Conservation (phyloP, 1,140 invertebrate species). For the Antheraea mylitta region DNA sequence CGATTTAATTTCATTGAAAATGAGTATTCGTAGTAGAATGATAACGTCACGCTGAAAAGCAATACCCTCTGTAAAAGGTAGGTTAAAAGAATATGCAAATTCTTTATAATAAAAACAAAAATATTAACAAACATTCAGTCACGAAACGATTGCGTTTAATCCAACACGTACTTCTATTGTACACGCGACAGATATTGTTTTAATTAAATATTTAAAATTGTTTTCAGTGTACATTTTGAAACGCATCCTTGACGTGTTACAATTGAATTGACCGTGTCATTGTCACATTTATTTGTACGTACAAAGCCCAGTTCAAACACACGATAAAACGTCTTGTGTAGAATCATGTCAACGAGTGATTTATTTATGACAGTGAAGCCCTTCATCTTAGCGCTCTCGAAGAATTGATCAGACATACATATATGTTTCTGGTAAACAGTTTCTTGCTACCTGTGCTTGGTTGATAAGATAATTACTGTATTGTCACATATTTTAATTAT, state of each 20-base stretch:
- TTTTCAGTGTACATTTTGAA: constrained; percentile 26
- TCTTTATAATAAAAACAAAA: too few relatives aligned
- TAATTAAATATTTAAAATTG: constrained; percentile 1
- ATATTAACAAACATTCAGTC: not conserved
- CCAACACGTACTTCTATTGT: not conserved
- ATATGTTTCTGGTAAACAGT: constrained; percentile 34
- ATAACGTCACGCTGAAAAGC: too few relatives aligned
- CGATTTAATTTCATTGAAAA: too few relatives aligned
- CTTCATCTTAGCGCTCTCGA: constrained; percentile 40
- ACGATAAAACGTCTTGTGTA: constrained; percentile 39
- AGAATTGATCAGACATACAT: constrained; percentile 55
- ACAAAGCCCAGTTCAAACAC: constrained; percentile 36
- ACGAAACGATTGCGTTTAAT: not conserved
- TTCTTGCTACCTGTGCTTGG: constrained; percentile 37
- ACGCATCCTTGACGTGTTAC: constrained; percentile 33
- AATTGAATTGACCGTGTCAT: constrained; percentile 49
- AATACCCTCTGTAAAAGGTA: too few relatives aligned
- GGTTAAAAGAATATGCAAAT: too few relatives aligned
- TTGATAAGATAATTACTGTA: constrained; percentile 37
- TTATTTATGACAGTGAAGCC: constrained; percentile 56
- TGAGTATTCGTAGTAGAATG: too few relatives aligned
- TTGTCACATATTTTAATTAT: constrained; percentile 9
- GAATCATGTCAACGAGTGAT: constrained; percentile 48
- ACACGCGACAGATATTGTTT: not conserved
- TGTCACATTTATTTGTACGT: constrained; percentile 44